Evolutionary conservation across 2,113 vertebrate genomes (phyloP).

Genomic region (Alces alces): DNA sequence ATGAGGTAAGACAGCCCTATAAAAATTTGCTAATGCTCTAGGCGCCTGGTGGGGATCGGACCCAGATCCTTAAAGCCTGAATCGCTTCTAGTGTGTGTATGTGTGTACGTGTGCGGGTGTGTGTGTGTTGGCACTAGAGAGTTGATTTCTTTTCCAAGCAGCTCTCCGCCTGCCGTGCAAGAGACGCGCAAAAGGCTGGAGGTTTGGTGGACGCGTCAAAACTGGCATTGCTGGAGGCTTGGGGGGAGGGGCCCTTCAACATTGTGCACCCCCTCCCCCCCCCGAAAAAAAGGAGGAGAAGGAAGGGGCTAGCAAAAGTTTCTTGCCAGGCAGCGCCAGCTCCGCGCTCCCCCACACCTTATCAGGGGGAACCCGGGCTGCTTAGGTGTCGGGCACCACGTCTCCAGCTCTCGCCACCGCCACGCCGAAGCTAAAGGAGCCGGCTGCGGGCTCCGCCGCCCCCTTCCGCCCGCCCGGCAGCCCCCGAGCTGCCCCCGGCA

Average conservation of each 20-base stretch:
- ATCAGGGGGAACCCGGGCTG: not conserved
- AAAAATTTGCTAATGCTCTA: not conserved
- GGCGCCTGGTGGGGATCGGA: not conserved
- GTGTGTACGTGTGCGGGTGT: not conserved
- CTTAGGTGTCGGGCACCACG: not conserved
- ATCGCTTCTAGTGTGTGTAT: not conserved
- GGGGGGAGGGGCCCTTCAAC: conserved; percentile 38
- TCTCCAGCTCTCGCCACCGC: not conserved
- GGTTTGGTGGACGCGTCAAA: conserved; percentile 66
- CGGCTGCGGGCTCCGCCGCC: not conserved
- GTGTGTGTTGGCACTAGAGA: conserved; percentile 1
- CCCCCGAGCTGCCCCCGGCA: not conserved
- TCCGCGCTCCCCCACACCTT: not conserved
- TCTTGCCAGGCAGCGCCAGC: conserved; percentile 2
- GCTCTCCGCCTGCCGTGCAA: not conserved
- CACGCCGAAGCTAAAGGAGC: not conserved
- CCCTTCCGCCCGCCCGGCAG: not conserved
- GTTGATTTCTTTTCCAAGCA: conserved; percentile 21
- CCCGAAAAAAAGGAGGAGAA: fast-evolving
- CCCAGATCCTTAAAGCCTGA: not conserved
- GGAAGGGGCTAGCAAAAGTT: conserved; percentile 52
- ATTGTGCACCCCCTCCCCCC: not conserved
- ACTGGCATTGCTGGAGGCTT: conserved; percentile 33
- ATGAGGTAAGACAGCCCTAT: conserved; percentile 67
- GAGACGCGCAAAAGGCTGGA: conserved; percentile 70